Evolutionary conservation across 2,888 invertebrate genomes (phyloP).

Genomic region (Orthonychiurus folsomi): DNA sequence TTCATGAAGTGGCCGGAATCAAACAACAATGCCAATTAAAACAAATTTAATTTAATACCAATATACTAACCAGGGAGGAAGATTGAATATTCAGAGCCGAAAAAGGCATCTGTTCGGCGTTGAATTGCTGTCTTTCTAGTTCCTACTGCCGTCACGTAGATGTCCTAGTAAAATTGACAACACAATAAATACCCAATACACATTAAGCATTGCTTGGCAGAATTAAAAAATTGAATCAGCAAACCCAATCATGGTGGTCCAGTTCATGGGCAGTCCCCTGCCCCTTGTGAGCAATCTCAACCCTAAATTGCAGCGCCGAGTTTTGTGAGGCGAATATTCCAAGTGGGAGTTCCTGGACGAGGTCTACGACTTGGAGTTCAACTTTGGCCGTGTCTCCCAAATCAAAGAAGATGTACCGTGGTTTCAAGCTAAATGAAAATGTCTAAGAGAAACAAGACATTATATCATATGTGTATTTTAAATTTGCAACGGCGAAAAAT

Average conservation of each 20-base stretch:
- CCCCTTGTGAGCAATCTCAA: neutral
- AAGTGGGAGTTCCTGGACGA: neutral
- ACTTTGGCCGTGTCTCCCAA: neutral
- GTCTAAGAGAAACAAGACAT: constrained; percentile 2
- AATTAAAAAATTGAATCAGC: too few species aligned
- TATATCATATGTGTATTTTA: neutral
- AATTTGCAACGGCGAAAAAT: neutral
- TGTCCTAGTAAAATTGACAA: neutral
- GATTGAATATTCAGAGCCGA: neutral
- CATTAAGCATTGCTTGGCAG: neutral
- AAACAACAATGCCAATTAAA: constrained; percentile 1
- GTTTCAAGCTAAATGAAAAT: constrained; percentile 1
- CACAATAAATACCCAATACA: neutral
- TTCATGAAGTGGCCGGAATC: too few species aligned
- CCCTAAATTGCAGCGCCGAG: neutral
- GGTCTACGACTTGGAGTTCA: neutral
- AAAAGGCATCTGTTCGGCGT: neutral
- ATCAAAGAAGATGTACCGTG: neutral
- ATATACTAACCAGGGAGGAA: neutral
- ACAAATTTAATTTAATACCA: neutral
- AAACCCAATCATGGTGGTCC: neutral
- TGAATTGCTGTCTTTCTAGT: neutral
- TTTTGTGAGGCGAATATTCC: constrained; percentile 3
- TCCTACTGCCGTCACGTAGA: neutral
- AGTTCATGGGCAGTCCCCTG: constrained; percentile 3